Evolutionary conservation across 92 coral and sea anemone species (phyloP).

Genomic region (Diadumene lineata): DNA sequence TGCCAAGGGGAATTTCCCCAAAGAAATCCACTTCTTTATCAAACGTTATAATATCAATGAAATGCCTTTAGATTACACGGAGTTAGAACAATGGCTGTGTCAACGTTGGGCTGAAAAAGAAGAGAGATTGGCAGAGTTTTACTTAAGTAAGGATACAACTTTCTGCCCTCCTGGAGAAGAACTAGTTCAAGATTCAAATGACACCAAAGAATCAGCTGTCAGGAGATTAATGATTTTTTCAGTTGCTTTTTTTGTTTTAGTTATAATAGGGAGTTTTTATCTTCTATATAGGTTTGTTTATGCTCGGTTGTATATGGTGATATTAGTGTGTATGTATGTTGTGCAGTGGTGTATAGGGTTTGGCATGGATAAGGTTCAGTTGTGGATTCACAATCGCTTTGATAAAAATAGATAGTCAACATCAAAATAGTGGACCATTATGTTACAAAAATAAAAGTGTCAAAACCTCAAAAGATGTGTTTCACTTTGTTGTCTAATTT

Average conservation of each 20-base stretch:
- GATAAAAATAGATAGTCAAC: neutral
- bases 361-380: constrained; percentile 46
- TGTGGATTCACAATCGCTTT: constrained; percentile 22
- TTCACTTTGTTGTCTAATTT: no score
- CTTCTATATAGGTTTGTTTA: constrained; percentile 25
- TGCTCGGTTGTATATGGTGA: constrained; percentile 29
- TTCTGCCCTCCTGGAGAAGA: constrained; percentile 38
- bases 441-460: neutral
- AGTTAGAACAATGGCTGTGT: constrained; percentile 83
- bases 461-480: neutral
- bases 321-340: constrained; percentile 3
- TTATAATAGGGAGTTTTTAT: neutral
- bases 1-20: constrained; percentile 74
- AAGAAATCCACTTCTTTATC: constrained; percentile 87
- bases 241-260: constrained; percentile 11
- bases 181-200: constrained; percentile 21
- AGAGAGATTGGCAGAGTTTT: constrained; percentile 62
- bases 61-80: constrained; percentile 63
- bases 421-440: neutral
- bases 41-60: constrained; percentile 65
- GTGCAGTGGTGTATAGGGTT: constrained; percentile 18
- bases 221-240: constrained; percentile 15
- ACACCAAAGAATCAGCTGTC: constrained; percentile 15
- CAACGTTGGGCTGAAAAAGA: constrained; percentile 86
- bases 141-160: constrained; percentile 34